Evolutionary conservation across 2,888 invertebrate genomes (phyloP).

Genomic region (Tiphia femorata): DNA sequence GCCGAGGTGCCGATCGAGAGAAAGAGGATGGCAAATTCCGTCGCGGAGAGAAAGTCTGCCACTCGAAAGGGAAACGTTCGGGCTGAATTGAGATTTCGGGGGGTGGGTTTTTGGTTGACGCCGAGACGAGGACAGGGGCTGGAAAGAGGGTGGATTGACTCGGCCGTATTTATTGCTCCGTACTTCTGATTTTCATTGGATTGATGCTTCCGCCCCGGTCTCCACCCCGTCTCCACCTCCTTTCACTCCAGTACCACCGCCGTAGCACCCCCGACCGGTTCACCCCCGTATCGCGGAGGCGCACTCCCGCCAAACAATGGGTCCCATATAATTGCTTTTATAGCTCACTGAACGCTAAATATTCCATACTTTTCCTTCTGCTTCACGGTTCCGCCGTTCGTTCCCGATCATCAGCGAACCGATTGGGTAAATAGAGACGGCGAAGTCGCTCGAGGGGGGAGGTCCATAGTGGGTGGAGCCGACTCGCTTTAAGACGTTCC

Average conservation of each 20-base stretch:
- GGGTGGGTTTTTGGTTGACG: constrained; percentile 29
- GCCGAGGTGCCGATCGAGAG: too few relatives aligned
- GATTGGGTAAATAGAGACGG: constrained; percentile 63
- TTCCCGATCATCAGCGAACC: constrained; percentile 59
- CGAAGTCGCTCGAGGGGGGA: constrained; percentile 28
- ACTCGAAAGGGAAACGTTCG: constrained; percentile 18
- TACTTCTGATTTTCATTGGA: constrained; percentile 61
- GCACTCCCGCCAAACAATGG: constrained; percentile 67
- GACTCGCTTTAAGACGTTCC: constrained; percentile 45
- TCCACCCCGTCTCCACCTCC: constrained; percentile 23
- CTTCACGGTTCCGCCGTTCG: constrained; percentile 48
- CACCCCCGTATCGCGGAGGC: constrained; percentile 63
- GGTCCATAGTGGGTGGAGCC: too few relatives aligned
- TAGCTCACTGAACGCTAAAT: constrained; percentile 69
- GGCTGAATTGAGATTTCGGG: constrained; percentile 51
- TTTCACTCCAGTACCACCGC: constrained; percentile 25
- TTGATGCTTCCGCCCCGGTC: constrained; percentile 30
- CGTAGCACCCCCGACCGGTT: constrained; percentile 43
- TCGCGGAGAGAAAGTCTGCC: too few relatives aligned
- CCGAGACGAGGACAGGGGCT: constrained; percentile 13
- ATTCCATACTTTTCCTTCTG: constrained; percentile 67
- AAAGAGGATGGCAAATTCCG: too few relatives aligned
- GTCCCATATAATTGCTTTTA: constrained; percentile 68
- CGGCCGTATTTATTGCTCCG: constrained; percentile 63
- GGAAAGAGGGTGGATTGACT: constrained; percentile 50